Evolutionary conservation across 2,797 vertebrate species (phyloP), one percentile per base, ranked within the genome.

Genomic region (Siniperca obscura): DNA sequence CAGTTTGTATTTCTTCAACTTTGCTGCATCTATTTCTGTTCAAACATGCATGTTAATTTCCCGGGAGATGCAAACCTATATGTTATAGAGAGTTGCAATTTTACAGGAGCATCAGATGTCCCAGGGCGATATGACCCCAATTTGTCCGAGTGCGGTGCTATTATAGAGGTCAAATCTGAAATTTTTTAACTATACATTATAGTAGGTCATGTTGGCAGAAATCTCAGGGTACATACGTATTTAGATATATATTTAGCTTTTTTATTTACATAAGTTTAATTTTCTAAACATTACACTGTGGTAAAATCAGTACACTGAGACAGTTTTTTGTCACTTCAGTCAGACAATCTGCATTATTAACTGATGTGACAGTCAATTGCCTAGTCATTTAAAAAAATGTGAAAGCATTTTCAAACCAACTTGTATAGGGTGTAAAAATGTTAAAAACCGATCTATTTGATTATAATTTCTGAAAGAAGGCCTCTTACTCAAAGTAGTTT

Each of bases 41-140:
- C n/a, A 57, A 87, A 84, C 65, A 27, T 4, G 21, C 12, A 3
- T 2, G 61, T 68, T 83, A 82, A 87, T 90, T 92, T 90, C 87
- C 82, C 85, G 0, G 8, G 89, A 88, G 87, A 83, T 82, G 40
- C 42, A 38, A 55, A 77, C 84, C 68, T 74, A 48, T 64, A 55
- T 62, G 66, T 76, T 48, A 59, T n/a, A 38, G 46, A 50, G 83
- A 72, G 70, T 10, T 55, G 61, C 70, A 75, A 44, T 84, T 85
- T 84, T 19, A 25, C 56, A 67, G 52, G 52, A 71, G 55, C 46
- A 38, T 84, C 81, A 2, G 25, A 66, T 36, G 46, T 67, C 75
- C 76, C 52, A 4, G 10, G 40, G 78, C 52, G 62, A 55, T 12
- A 7, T 68, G 72, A 83, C 71, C 75, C 56, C 73, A 70, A 36